phyloP scores from a whole-genome alignment of 1,140 invertebrate species.

The Drosophila subobscura region DNA sequence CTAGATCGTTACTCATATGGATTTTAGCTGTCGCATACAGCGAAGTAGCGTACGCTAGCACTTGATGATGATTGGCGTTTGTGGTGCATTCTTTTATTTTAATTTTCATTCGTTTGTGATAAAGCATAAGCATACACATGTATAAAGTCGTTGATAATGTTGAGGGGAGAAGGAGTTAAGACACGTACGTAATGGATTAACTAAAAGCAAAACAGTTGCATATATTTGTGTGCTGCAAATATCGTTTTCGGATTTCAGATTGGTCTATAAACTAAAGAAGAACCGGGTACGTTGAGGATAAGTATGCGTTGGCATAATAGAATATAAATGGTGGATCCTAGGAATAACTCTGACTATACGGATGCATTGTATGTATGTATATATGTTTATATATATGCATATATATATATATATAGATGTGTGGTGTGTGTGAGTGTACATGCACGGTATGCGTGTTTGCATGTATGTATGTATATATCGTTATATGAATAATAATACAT shows the following conservation, averaged over 20 bases:
- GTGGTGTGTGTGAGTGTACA: slow-evolving; percentile 11
- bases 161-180: slow-evolving; percentile 57
- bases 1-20: slow-evolving; percentile 70
- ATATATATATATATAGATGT: slow-evolving; percentile 44
- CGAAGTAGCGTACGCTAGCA: slow-evolving; percentile 54
- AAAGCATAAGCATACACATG: slow-evolving; percentile 63
- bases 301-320: slow-evolving; percentile 12
- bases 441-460: slow-evolving; percentile 39
- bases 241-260: slow-evolving; percentile 34
- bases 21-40: slow-evolving; percentile 58
- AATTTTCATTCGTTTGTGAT: slow-evolving; percentile 43
- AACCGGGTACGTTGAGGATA: slow-evolving; percentile 1
- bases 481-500: slow-evolving; percentile 62
- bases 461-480: slow-evolving; percentile 41
- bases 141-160: slow-evolving; percentile 73
- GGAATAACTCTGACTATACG: slow-evolving; percentile 34
- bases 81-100: slow-evolving; percentile 27
- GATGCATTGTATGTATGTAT: slow-evolving; percentile 22
- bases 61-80: slow-evolving; percentile 40
- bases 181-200: slow-evolving; percentile 70
- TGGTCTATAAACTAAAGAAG: slow-evolving; percentile 56
- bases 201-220: slow-evolving; percentile 60
- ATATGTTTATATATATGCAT: slow-evolving; percentile 8
- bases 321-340: slow-evolving; percentile 25
- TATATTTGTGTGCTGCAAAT: slow-evolving; percentile 35